Evolutionary conservation across 2,797 vertebrate genomes (phyloP), one percentile per base, ranked within the genome.

Genomic region (Mus minutoides): DNA sequence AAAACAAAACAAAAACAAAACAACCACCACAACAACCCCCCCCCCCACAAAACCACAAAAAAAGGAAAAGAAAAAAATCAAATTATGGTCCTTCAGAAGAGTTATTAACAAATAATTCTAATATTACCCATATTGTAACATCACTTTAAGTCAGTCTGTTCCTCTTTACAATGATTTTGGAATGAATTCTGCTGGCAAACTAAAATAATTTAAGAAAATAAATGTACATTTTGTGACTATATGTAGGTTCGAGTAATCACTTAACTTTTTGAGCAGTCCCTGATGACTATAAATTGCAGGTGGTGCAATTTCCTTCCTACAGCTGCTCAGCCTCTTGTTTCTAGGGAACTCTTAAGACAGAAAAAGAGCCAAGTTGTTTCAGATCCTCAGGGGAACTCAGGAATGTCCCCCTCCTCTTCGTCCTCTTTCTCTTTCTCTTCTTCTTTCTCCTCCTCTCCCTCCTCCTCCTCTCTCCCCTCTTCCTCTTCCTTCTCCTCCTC

Each of bases 81-180:
- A 95, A 80, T 94, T 71, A 76, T 76, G 56, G 6, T 43, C 31
- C 67, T 78, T 85, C 67, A 75, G 67, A 21, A 29, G 75, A 91
- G 17, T 69, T 86, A 93, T 76, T 78, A n/a, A 92, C 40, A 90
- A 89, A 88, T 49, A 77, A 86, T 89, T 64, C 19, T 49, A 88
- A 40, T 84, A 21, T 78, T 13, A 83, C 12, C 86, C 85, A 9
- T 60, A 80, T 84, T 75, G 0, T 80, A 76, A 88, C 78, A n/a
- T 90, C 71, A 93, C 83, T 94, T 94, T 91, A 91, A 89, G 3
- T 56, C 24, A 80, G 76, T 89, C 37, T 95, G 17, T 58, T 75
- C 12, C 43, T n/a, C 29, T 67, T 67, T 67, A n/a, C 7, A 31
- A 58, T 40, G 56, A 40, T 24, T 43, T 88, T 40, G n/a, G 56